These are phyloP conservation scores for Emydoidea blandingii DNA, from an alignment of 2,797 vertebrate species.

Conservation along the genomic window DNA sequence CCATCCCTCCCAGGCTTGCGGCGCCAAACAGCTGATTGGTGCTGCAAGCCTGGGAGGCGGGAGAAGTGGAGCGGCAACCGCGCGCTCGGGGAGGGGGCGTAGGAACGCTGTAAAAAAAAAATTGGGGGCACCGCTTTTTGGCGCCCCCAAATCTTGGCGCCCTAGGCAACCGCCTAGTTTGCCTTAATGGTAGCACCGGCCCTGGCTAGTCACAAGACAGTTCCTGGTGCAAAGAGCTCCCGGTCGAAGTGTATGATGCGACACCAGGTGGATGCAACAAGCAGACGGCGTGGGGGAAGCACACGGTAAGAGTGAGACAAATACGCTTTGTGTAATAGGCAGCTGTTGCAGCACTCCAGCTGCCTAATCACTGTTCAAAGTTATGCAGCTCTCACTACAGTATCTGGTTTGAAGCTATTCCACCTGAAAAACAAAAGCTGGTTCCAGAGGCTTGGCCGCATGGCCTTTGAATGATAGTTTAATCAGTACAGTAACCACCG, in stretches of 20 bases:
- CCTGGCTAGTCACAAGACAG: not conserved
- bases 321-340: not conserved
- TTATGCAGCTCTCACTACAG: not conserved
- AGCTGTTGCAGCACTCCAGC: not conserved
- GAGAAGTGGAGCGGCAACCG: too few species aligned
- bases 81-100: too few species aligned
- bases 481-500: not conserved
- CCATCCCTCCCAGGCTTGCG: too few species aligned
- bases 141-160: too few species aligned
- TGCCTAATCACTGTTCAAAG: not conserved
- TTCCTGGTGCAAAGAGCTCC: not conserved
- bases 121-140: too few species aligned
- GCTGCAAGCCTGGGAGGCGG: too few species aligned
- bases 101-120: too few species aligned
- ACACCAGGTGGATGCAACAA: fast-evolving
- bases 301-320: not conserved
- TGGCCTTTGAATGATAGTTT: not conserved
- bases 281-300: not conserved
- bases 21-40: too few species aligned
- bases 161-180: too few species aligned
- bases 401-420: not conserved
- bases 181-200: too few species aligned
- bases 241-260: not conserved
- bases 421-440: not conserved
- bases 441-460: not conserved